Conservation (phyloP, 2,888 invertebrate species). For the Amblyjoppa proteus region DNA sequence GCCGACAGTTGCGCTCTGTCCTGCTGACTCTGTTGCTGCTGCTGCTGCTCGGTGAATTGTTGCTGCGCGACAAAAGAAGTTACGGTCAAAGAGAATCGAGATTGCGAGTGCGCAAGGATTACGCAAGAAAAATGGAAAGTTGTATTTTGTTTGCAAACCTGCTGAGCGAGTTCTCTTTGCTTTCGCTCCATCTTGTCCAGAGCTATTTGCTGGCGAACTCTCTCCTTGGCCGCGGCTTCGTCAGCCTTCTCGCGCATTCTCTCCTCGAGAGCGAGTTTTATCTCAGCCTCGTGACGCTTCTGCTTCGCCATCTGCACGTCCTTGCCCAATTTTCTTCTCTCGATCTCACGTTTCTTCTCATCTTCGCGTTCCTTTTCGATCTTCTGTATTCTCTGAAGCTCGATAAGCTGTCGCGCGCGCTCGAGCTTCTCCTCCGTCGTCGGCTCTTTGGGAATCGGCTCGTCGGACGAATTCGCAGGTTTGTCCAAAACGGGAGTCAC, state of each 20-base stretch:
- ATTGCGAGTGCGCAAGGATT: neutral
- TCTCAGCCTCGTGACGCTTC: slow-evolving; percentile 91
- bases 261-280: slow-evolving; percentile 90
- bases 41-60: slow-evolving; percentile 46
- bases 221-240: slow-evolving; percentile 91
- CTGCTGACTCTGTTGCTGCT: slow-evolving; percentile 55
- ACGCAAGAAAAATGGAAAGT: slow-evolving; percentile 11
- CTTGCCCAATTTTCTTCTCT: slow-evolving; percentile 91
- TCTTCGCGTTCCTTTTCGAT: slow-evolving; percentile 89
- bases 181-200: slow-evolving; percentile 92
- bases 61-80: slow-evolving; percentile 51
- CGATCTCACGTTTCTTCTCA: slow-evolving; percentile 88
- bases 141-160: slow-evolving; percentile 70
- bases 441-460: neutral
- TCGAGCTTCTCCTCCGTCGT: slow-evolving; percentile 87
- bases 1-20: neutral
- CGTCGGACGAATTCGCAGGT: neutral
- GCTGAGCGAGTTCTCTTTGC: slow-evolving; percentile 80
- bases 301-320: slow-evolving; percentile 90
- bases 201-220: slow-evolving; percentile 93
- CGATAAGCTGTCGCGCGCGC: slow-evolving; percentile 89
- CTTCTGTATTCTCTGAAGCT: slow-evolving; percentile 86
- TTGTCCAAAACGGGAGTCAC: neutral
- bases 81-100: neutral
- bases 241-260: slow-evolving; percentile 91